Evolutionary conservation across 1,140 invertebrate genomes (phyloP).

Genomic region (Idris sp.): DNA sequence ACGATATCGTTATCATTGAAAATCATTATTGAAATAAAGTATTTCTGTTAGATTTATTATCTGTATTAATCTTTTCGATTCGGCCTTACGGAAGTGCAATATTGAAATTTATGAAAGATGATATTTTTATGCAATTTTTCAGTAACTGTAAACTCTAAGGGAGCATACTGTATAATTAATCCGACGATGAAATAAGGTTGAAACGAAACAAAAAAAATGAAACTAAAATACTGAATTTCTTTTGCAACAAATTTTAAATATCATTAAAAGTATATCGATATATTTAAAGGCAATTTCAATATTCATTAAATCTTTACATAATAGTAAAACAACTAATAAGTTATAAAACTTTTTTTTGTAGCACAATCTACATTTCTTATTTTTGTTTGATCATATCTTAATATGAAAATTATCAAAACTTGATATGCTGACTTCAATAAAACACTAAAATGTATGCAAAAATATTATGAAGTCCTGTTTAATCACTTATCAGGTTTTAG

Average conservation of each 20-base stretch:
- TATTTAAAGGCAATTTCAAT: no score
- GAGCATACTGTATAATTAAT: no score
- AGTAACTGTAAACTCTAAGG: no score
- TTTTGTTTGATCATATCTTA: constrained; percentile 5
- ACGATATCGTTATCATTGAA: constrained; percentile 43
- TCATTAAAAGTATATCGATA: no score
- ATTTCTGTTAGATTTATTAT: constrained; percentile 25
- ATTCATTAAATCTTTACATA: no score
- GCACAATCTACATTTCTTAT: not conserved
- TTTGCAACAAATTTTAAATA: no score
- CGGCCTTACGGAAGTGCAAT: not conserved
- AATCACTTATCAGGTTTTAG: constrained; percentile 37
- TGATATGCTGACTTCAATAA: constrained; percentile 26
- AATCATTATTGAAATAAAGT: constrained; percentile 50
- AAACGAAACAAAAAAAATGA: no score
- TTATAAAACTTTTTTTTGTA: no score
- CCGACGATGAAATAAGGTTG: no score
- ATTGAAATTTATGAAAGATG: not conserved
- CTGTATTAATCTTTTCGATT: constrained; percentile 20
- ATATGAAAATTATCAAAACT: constrained; percentile 10
- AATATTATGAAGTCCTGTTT: constrained; percentile 22
- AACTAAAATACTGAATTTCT: no score
- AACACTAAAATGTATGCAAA: constrained; percentile 21
- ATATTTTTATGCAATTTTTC: not conserved
- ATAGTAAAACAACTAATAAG: no score